Percentiles rank a stretch among this genome's conserved stretches.
Evolutionary conservation across 2,113 vertebrate genomes (phyloP).

Genomic region (Zosterops lateralis): DNA sequence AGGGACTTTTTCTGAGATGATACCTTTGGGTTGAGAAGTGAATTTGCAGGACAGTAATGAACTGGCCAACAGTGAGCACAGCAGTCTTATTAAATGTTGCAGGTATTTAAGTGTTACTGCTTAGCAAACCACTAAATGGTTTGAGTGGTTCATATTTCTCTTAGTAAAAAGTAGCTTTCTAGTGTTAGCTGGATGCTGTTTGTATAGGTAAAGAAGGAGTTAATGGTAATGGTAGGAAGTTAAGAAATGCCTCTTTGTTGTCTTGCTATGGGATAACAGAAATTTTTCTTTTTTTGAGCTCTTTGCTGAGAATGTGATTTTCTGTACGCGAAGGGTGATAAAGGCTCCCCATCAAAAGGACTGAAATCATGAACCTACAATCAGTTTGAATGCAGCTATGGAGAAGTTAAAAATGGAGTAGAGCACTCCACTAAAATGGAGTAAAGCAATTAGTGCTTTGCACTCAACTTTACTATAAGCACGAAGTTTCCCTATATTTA

Average conservation of each 20-base stretch:
- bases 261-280: not conserved
- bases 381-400: not conserved
- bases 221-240: not conserved
- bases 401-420: not conserved
- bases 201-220: not conserved
- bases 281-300: not conserved
- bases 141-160: not conserved
- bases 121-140: not conserved
- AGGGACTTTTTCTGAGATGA: not conserved
- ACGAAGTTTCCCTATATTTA: constrained; percentile 46
- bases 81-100: not conserved
- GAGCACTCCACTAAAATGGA: not conserved
- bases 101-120: not conserved
- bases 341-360: not conserved
- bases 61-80: not conserved
- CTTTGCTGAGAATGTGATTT: not conserved
- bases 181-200: not conserved
- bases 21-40: not conserved
- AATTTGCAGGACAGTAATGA: not conserved
- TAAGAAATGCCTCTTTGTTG: not conserved
- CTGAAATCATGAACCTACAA: not conserved
- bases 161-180: not conserved
- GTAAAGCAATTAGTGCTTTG: constrained; percentile 11
- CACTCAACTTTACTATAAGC: not conserved
- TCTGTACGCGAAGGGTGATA: not conserved